phyloP scores from a whole-genome alignment of 2,113 vertebrate species.

The Geococcyx californianus region DNA sequence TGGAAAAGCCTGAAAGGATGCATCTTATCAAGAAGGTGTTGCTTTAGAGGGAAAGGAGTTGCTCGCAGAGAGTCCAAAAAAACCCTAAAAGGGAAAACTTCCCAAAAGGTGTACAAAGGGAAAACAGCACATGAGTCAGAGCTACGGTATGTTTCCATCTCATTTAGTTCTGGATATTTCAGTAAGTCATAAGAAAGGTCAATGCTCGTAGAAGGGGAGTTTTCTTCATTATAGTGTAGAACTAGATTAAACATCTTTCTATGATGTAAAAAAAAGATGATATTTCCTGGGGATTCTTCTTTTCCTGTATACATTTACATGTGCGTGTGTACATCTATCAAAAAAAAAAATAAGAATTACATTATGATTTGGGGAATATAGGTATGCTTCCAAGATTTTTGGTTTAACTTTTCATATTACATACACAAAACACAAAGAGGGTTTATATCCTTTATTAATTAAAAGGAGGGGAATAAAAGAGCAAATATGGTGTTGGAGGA shows the following conservation, averaged over 20 bases:
- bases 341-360: neutral
- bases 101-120: neutral
- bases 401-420: neutral
- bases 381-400: neutral
- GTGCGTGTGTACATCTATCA: neutral
- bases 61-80: neutral
- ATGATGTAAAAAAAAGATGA: neutral
- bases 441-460: neutral
- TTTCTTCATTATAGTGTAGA: neutral
- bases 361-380: neutral
- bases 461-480: neutral
- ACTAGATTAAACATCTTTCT: neutral
- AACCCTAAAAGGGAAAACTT: neutral
- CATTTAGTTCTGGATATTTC: neutral
- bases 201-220: neutral
- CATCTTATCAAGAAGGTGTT: neutral
- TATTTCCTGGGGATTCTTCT: neutral
- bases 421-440: neutral
- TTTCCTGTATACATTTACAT: neutral
- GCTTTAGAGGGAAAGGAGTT: neutral
- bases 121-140: neutral
- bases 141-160: neutral
- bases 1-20: neutral
- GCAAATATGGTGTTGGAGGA: neutral
- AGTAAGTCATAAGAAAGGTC: neutral